Evolutionary conservation across 2,797 vertebrate genomes (phyloP), one percentile per base, ranked within the genome.

Genomic region (Remorina albescens): DNA sequence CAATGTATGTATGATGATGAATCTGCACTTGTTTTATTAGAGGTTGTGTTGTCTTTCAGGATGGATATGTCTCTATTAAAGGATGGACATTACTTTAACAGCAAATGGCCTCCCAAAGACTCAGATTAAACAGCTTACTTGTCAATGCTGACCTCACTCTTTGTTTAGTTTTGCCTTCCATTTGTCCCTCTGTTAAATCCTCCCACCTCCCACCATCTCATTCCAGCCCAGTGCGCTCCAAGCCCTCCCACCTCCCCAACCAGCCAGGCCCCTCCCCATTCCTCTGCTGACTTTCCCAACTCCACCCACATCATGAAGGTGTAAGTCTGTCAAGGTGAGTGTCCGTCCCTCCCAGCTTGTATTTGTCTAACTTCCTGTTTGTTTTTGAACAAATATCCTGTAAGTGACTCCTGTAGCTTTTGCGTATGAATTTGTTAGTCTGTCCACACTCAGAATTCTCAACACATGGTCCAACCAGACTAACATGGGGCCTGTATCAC

Each of bases 161-260:
- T 75, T 50, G 15, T 82, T 74, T 75, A 47, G 15, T 82, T 74
- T 80, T 69, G 51, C n/a, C 71, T 59, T 75, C n/a, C 50, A 34
- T 66, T 67, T 67, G 60, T 47, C 41, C 28, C 68, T 37, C n/a
- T 73, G 25, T 74, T 70, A 50, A 67, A 51, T 51, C 41, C 58
- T 47, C 23, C 55, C 15, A 3, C 57, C 65, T 59, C 19, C 81
- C 67, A 71, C 60, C 67, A 70, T 76, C 59, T 79, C 84, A 90
- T 85, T 90, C 91, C 95, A 98, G 97, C 95, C 92, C 96, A 96
- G 89, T 96, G 95, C 62, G 89, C 89, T 92, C 94, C 95, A 86
- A 97, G 96, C 74, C 94, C 95, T 93, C 95, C 95, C 88, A 92
- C 94, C 85, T 96, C 97, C 95, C 96, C 95, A 78, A 95, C 94